phyloP scores from a whole-genome alignment of 2,797 vertebrate species.

The Remorina albescens region DNA sequence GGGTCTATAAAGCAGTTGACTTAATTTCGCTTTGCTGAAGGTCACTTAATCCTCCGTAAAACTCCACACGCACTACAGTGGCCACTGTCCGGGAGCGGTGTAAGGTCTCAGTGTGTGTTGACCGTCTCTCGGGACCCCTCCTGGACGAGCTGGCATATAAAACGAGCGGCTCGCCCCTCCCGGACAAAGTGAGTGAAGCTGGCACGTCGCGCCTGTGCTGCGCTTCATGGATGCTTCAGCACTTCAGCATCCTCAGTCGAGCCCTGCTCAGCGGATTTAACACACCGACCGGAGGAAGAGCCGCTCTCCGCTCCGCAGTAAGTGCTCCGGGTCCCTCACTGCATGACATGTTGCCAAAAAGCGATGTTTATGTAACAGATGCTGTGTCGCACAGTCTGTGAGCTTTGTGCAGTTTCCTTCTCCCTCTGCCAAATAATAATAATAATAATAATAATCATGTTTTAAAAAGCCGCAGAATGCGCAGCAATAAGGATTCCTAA shows the following conservation, averaged over 20 bases:
- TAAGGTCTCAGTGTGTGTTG: conserved; percentile 53
- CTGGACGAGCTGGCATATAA: conserved; percentile 74
- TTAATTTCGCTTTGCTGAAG: conserved; percentile 22
- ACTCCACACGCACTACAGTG: conserved; percentile 46
- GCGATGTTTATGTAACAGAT: conserved; percentile 13
- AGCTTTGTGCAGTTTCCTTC: conserved; percentile 44
- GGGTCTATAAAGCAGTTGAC: background rate
- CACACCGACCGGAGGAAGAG: conserved; percentile 47
- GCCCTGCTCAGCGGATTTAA: conserved; percentile 70
- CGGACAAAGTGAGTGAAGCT: conserved; percentile 70
- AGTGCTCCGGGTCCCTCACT: conserved; percentile 45
- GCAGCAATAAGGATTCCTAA: background rate
- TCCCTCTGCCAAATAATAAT: no score
- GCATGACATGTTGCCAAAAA: conserved; percentile 2
- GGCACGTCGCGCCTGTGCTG: conserved; percentile 70
- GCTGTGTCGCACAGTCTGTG: conserved; percentile 34
- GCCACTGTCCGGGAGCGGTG: conserved; percentile 48
- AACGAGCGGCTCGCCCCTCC: conserved; percentile 70
- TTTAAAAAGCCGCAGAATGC: conserved; percentile 36
- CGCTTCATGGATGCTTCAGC: conserved; percentile 82
- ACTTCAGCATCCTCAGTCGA: conserved; percentile 78
- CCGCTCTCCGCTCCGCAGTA: conserved; percentile 59
- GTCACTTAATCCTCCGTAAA: conserved; percentile 34
- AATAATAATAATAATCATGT: no score
- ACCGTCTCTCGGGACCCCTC: conserved; percentile 68